Evolutionary conservation across 2,888 invertebrate genomes (phyloP).

Genomic region (Nomada hirtipes): DNA sequence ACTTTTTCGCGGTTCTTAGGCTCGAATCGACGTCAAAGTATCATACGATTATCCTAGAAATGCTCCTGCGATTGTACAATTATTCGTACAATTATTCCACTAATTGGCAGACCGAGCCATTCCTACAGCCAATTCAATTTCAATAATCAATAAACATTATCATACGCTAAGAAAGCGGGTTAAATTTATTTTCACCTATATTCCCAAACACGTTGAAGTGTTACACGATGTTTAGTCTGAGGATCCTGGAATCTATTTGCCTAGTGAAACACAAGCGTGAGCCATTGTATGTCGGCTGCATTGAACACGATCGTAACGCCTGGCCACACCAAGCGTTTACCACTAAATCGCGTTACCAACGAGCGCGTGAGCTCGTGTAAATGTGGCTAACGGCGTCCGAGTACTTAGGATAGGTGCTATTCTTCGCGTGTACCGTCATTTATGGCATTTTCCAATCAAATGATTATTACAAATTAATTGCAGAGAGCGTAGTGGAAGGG

Average conservation of each 20-base stretch:
- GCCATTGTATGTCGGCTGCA: conserved; percentile 40
- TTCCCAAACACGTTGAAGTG: neutral
- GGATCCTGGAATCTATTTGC: conserved; percentile 46
- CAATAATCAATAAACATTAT: no score
- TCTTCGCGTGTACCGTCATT: conserved; percentile 2
- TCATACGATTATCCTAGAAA: neutral
- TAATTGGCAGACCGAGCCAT: no score
- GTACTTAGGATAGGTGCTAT: conserved; percentile 2
- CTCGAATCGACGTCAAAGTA: neutral
- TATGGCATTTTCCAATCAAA: neutral
- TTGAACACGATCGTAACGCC: conserved; percentile 44
- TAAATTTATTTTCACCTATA: neutral
- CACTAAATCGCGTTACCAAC: conserved; percentile 57
- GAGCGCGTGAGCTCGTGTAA: conserved; percentile 33
- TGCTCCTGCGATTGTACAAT: neutral
- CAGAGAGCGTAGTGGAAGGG: neutral
- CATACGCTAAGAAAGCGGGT: neutral
- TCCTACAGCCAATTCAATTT: no score
- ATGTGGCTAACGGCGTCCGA: conserved; percentile 17
- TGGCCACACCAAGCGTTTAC: conserved; percentile 45
- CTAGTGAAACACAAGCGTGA: conserved; percentile 44
- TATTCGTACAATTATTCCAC: neutral
- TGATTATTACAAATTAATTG: neutral
- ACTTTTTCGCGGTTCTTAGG: neutral
- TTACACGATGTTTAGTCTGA: neutral